Evolutionary conservation across 2,113 vertebrate species (phyloP), one percentile per base, ranked within the genome.

Genomic region (Seriola dumerili): DNA sequence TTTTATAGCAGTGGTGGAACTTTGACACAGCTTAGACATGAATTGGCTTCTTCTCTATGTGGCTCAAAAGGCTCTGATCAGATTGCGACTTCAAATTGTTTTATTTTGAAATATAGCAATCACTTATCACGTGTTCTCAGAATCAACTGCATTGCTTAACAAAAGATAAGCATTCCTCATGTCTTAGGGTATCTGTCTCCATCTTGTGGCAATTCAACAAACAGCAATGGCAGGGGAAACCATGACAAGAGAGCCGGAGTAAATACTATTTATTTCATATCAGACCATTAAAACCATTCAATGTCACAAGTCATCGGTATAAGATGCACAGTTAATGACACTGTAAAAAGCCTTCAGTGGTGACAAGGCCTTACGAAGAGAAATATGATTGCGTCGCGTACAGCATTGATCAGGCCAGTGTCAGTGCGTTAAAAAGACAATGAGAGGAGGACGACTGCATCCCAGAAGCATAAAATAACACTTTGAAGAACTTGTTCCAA

Each of bases 201-300:
- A 72, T 65, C 81, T 87, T 23, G 79, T 80, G 86, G 54, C 61
- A 55, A 69, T 13, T n/a, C 16, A 34, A 21, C 1, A 42, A 73
- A 76, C 21, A 3, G 21, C 32, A 69, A 40, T 42, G 4, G 40
- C 29, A 67, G 9, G 7, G 3, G 2, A 61, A 17, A 4, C 4
- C 5, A 32, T 12, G 7, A 83, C 76, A 72, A 3, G 5, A 62
- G 10, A 73, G 23, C 5, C 5, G 2, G 64, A 42, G 78, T 80
- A 82, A 91, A 86, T 89, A 78, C 62, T 52, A 74, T 91, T 93
- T 91, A 91, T 92, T 93, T 71, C 8, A 84, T 65, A 76, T 87
- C 46, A 78, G 59, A 89, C 23, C 1, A 36, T 66, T 75, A 83
- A 83, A 89, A 84, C 70, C 40, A 65, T 69, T 75, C 38, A 80